phyloP scores from a whole-genome alignment of 2,797 vertebrate genomes.

The Arnoldichthys spilopterus region DNA sequence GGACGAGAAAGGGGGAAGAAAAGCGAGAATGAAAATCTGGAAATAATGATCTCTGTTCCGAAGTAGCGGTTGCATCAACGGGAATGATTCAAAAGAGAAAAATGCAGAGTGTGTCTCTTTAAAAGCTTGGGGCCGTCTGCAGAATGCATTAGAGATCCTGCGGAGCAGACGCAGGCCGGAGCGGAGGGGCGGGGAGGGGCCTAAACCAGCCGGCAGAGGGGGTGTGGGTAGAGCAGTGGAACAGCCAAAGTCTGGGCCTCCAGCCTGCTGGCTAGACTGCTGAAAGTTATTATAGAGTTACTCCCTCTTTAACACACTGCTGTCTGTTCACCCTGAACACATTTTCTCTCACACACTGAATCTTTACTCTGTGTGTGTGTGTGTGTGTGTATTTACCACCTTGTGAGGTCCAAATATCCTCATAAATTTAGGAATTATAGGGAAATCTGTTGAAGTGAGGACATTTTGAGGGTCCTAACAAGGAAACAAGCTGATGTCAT shows the following conservation, averaged over 20 bases:
- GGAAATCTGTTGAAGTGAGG: too few species aligned
- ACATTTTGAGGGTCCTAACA: background rate
- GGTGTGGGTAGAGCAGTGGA: constrained; percentile 79
- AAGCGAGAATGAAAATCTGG: constrained; percentile 59
- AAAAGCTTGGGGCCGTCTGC: constrained; percentile 85
- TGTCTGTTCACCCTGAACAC: constrained; percentile 68
- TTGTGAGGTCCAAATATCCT: too few species aligned
- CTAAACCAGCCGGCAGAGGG: constrained; percentile 76
- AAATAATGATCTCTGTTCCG: constrained; percentile 61
- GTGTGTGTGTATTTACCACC: too few species aligned
- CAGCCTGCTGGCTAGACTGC: constrained; percentile 96
- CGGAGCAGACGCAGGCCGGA: constrained; percentile 83
- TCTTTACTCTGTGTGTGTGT: background rate
- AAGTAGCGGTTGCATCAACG: constrained; percentile 72
- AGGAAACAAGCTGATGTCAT: too few species aligned
- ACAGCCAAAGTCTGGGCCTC: constrained; percentile 94
- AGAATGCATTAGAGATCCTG: constrained; percentile 86
- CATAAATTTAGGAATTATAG: too few species aligned
- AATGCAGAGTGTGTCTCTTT: constrained; percentile 81
- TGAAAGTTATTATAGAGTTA: constrained; percentile 97
- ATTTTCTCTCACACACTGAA: constrained; percentile 55
- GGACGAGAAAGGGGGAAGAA: constrained; percentile 22
- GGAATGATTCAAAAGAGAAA: constrained; percentile 81
- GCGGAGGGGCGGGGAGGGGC: constrained; percentile 59
- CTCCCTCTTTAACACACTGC: constrained; percentile 81